phyloP scores from a whole-genome alignment of 1,140 invertebrate species.

The Drosophila orena region DNA sequence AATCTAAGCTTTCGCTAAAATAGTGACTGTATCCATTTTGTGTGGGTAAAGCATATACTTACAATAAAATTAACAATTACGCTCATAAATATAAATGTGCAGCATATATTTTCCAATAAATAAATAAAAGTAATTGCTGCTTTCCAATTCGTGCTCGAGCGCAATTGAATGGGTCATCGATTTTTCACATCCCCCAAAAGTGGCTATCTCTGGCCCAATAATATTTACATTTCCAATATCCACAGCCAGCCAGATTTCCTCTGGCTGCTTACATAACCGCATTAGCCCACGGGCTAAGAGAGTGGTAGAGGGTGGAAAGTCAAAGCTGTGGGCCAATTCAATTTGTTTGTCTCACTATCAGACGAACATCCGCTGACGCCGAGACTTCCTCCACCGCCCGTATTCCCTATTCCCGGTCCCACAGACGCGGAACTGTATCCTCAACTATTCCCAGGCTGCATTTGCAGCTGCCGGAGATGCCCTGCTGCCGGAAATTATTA shows the following conservation, averaged over 20 bases:
- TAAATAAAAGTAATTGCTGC: slow-evolving; percentile 51
- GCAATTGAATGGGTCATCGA: slow-evolving; percentile 22
- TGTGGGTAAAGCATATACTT: slow-evolving; percentile 21
- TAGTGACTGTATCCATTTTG: slow-evolving; percentile 3
- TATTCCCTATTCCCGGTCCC: background rate
- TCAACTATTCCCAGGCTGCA: slow-evolving; percentile 70
- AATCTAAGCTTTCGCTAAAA: no score
- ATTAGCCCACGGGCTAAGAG: slow-evolving; percentile 57
- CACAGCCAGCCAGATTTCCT: slow-evolving; percentile 47
- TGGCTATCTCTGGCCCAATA: slow-evolving; percentile 36
- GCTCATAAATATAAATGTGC: slow-evolving; percentile 25
- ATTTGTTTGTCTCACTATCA: slow-evolving; percentile 76
- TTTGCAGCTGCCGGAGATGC: slow-evolving; percentile 50
- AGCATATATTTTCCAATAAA: slow-evolving; percentile 19
- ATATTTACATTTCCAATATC: slow-evolving; percentile 75
- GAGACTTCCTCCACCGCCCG: slow-evolving; percentile 8
- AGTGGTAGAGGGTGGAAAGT: slow-evolving; percentile 43
- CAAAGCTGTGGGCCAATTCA: slow-evolving; percentile 73
- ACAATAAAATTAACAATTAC: slow-evolving; percentile 76
- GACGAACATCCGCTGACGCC: slow-evolving; percentile 32
- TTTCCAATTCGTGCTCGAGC: background rate
- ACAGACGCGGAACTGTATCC: slow-evolving; percentile 35
- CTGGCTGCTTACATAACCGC: slow-evolving; percentile 68
- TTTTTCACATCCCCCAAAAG: slow-evolving; percentile 25
- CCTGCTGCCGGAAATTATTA: slow-evolving; percentile 70